phyloP scores from a whole-genome alignment of 2,113 vertebrate species.

The Columba livia region DNA sequence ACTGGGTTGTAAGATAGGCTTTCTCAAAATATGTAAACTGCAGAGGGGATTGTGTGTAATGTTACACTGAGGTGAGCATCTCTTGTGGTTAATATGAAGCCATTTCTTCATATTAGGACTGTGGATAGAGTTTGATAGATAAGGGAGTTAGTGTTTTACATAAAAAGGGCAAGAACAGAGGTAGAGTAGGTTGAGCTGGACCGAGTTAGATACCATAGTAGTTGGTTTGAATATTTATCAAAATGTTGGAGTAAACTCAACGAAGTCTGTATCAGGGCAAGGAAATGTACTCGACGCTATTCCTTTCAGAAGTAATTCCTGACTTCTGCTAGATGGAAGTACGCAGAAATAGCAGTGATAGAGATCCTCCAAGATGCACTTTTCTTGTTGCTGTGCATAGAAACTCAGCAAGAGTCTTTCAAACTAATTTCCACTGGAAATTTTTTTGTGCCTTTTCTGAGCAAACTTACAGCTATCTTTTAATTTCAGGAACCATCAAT shows the following conservation, averaged over 20 bases:
- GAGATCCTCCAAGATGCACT: background rate
- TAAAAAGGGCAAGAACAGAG: background rate
- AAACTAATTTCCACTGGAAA: background rate
- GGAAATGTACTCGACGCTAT: rapidly evolving
- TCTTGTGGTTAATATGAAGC: background rate
- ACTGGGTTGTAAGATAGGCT: background rate
- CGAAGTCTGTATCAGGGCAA: background rate
- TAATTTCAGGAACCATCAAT: background rate
- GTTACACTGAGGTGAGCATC: background rate
- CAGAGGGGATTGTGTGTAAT: background rate
- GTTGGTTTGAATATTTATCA: background rate
- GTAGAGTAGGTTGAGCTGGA: background rate
- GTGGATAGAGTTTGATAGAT: background rate
- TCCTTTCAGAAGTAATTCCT: background rate
- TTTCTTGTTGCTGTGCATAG: background rate
- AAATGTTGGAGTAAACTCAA: background rate
- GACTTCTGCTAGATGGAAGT: background rate
- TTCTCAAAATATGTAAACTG: background rate
- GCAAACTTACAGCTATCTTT: rapidly evolving
- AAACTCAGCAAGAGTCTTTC: background rate
- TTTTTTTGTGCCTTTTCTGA: background rate
- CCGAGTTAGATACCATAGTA: background rate
- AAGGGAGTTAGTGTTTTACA: background rate
- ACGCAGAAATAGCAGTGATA: background rate
- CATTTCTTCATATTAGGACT: background rate